A percentile compares a stretch with the other conserved stretches of the same genome.
Evolutionary conservation across 1,140 invertebrate species (phyloP).

Genomic region (Gryon sp.): DNA sequence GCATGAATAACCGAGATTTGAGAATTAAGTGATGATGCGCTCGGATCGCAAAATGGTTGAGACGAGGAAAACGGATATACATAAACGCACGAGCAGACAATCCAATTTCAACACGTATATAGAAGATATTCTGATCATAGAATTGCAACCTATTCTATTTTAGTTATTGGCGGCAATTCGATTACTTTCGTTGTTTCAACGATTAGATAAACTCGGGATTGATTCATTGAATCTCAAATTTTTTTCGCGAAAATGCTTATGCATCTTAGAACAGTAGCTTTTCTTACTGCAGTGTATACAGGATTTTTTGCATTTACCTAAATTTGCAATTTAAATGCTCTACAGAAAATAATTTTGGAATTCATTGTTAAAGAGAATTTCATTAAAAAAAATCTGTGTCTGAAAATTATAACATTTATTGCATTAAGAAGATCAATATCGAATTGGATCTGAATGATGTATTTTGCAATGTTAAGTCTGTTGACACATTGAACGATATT

Average conservation of each 20-base stretch:
- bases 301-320: too few relatives aligned
- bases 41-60: constrained; percentile 26
- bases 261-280: too few relatives aligned
- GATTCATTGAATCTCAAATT: constrained; percentile 13
- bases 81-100: constrained; percentile 47
- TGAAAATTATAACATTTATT: too few relatives aligned
- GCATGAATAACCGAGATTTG: constrained; percentile 26
- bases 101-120: constrained; percentile 44
- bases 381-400: too few relatives aligned
- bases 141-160: constrained; percentile 42
- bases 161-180: constrained; percentile 49
- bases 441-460: too few relatives aligned
- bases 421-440: too few relatives aligned
- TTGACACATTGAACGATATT: too few relatives aligned
- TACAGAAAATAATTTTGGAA: too few relatives aligned
- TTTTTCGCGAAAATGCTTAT: constrained; percentile 10
- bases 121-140: constrained; percentile 45
- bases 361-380: too few relatives aligned
- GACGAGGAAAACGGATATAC: constrained; percentile 28
- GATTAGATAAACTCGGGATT: background rate
- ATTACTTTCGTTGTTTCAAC: constrained; percentile 22
- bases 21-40: constrained; percentile 19
- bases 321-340: too few relatives aligned
- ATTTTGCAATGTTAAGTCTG: too few relatives aligned
- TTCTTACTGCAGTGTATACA: too few relatives aligned